phyloP scores from a whole-genome alignment of 2,888 invertebrate species.

The Steinernema hermaphroditum region DNA sequence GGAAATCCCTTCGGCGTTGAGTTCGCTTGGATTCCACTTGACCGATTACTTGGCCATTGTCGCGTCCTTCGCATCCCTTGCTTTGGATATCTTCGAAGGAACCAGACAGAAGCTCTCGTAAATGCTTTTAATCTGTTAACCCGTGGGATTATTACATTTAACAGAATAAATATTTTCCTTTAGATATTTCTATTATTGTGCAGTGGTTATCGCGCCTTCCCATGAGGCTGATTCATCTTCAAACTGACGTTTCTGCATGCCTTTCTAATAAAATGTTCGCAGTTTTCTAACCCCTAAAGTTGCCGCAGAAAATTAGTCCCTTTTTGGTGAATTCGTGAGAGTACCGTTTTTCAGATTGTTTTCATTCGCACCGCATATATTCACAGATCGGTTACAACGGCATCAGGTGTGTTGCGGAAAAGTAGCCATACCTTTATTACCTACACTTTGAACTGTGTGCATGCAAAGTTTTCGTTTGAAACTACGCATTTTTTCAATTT shows the following conservation, averaged over 20 bases:
- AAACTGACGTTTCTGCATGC: not conserved
- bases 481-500: no score
- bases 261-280: not conserved
- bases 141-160: no score
- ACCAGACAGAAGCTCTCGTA: slow-evolving; percentile 20
- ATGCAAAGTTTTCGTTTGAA: no score
- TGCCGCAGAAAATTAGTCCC: not conserved
- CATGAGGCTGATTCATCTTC: not conserved
- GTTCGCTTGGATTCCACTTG: slow-evolving; percentile 39
- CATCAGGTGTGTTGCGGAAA: no score
- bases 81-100: slow-evolving; percentile 37
- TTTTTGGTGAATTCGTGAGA: not conserved
- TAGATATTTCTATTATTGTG: not conserved
- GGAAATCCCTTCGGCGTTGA: slow-evolving; percentile 33
- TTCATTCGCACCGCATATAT: no score
- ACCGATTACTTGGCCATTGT: slow-evolving; percentile 36
- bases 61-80: slow-evolving; percentile 20
- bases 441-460: no score
- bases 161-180: not conserved
- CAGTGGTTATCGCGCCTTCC: no score
- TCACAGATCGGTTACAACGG: no score
- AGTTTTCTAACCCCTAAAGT: not conserved
- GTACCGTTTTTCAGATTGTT: no score
- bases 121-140: not conserved
- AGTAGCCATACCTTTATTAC: no score